phyloP scores from a whole-genome alignment of 2,797 vertebrate species.

The Betta splendens region DNA sequence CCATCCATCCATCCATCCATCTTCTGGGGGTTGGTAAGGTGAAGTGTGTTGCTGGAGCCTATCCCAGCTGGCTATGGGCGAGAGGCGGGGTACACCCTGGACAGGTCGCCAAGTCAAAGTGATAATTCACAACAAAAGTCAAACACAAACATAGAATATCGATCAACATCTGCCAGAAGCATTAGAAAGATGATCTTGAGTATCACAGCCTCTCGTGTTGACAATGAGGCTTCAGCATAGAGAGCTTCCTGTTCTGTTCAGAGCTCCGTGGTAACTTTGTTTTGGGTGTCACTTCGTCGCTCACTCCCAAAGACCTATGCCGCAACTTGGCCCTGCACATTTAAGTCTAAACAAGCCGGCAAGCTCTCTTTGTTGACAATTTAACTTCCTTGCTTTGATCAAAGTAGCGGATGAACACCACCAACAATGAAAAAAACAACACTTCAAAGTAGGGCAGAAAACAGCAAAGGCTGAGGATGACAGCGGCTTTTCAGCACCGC shows the following conservation, averaged over 20 bases:
- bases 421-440: conserved; percentile 6
- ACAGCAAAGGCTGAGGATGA: no score
- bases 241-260: conserved; percentile 5
- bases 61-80: no score
- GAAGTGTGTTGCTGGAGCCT: no score
- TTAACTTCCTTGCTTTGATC: conserved; percentile 29
- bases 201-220: background rate
- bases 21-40: no score
- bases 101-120: no score
- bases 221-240: conserved; percentile 1
- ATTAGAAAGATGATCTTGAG: conserved; percentile 23
- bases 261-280: conserved; percentile 30
- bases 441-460: background rate
- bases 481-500: conserved; percentile 47
- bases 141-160: conserved; percentile 34
- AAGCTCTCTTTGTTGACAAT: conserved; percentile 35
- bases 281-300: conserved; percentile 19
- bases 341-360: conserved; percentile 10
- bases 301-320: conserved; percentile 25
- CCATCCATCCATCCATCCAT: no score
- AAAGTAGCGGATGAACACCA: conserved; percentile 1
- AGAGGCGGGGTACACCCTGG: no score
- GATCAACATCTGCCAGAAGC: conserved; percentile 37
- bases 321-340: background rate
- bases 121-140: conserved; percentile 27